Conservation (phyloP, 2,888 invertebrate species). For the Trypoxylon attenuatum region DNA sequence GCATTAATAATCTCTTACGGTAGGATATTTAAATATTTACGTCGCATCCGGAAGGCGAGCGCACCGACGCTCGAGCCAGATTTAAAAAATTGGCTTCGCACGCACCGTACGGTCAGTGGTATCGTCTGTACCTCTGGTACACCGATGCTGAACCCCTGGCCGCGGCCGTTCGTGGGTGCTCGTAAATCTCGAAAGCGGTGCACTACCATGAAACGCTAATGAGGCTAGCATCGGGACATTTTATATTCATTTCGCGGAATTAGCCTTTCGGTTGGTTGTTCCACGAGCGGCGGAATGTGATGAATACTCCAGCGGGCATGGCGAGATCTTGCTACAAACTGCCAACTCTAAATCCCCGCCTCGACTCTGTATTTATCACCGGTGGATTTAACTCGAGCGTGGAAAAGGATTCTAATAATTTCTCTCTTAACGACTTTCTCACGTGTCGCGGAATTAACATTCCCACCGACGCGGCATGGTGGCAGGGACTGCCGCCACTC, state of each 20-base stretch:
- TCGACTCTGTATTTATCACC: constrained; percentile 8
- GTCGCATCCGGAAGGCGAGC: constrained; percentile 3
- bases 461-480: no score
- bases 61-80: constrained; percentile 20
- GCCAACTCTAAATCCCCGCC: constrained; percentile 18
- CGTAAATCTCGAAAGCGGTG: constrained; percentile 52
- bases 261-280: constrained; percentile 47
- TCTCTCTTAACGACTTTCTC: background rate
- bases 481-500: no score
- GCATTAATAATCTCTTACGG: constrained; percentile 43
- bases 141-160: no score
- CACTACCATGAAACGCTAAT: constrained; percentile 56
- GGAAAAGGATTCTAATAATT: background rate
- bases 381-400: background rate
- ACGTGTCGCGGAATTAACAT: background rate
- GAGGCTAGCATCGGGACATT: constrained; percentile 55
- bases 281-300: constrained; percentile 39
- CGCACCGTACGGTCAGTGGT: constrained; percentile 32
- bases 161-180: no score
- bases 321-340: constrained; percentile 37
- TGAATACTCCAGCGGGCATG: constrained; percentile 38
- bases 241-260: constrained; percentile 55
- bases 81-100: constrained; percentile 47
- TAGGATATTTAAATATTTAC: constrained; percentile 51
- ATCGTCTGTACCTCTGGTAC: constrained; percentile 30